These are phyloP conservation scores for Timema podura DNA, from an alignment of 2,888 invertebrate species.

Conservation along the genomic window DNA sequence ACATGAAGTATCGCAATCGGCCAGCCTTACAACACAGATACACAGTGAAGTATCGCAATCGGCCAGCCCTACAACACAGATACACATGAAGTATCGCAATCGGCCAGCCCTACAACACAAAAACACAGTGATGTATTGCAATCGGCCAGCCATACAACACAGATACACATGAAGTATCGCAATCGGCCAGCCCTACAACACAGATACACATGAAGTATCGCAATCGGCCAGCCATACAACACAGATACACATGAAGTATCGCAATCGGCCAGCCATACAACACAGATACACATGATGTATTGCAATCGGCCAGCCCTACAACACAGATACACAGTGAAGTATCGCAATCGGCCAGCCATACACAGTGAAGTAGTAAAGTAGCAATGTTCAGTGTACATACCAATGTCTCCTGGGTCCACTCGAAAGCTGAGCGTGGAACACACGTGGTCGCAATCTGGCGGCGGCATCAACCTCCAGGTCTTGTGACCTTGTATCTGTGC, in stretches of 20 bases:
- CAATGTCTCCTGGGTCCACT: conserved; percentile 81
- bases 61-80: neutral
- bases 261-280: neutral
- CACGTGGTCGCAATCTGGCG: conserved; percentile 78
- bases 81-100: too few relatives aligned
- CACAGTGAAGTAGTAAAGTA: neutral
- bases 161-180: too few relatives aligned
- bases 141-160: neutral
- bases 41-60: too few relatives aligned
- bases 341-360: neutral
- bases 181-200: neutral
- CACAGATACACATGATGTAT: too few relatives aligned
- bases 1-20: too few relatives aligned
- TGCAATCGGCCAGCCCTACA: neutral
- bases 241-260: too few relatives aligned
- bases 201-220: too few relatives aligned
- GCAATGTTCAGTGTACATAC: conserved; percentile 47
- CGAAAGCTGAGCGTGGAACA: conserved; percentile 71
- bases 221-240: neutral
- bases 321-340: neutral
- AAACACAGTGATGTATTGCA: too few relatives aligned
- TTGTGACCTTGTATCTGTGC: conserved; percentile 84
- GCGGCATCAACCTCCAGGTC: conserved; percentile 78
- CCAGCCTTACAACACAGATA: too few relatives aligned
- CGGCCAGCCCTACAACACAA: neutral